phyloP scores from a whole-genome alignment of 2,797 vertebrate genomes.

The Nannoperca australis region DNA sequence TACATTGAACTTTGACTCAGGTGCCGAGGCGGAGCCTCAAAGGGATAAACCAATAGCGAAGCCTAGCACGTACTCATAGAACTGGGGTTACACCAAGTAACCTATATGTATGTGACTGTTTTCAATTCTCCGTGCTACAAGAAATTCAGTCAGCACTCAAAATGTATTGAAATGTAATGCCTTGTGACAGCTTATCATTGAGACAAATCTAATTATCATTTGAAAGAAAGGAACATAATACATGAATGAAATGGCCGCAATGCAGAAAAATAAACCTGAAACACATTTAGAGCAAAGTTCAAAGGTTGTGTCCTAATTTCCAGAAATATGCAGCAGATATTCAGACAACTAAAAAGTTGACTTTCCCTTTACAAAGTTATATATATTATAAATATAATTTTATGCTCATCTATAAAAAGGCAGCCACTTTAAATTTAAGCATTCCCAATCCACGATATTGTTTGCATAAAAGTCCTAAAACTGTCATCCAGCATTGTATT shows the following conservation, averaged over 20 bases:
- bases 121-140: rapidly evolving
- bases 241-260: background rate
- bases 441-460: background rate
- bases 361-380: no score
- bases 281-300: background rate
- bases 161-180: background rate
- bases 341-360: no score
- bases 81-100: no score
- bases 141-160: background rate
- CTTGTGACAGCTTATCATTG: background rate
- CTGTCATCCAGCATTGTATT: constrained; percentile 23
- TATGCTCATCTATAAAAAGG: background rate
- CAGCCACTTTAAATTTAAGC: constrained; percentile 1
- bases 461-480: background rate
- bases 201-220: constrained; percentile 3
- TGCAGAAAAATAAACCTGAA: constrained; percentile 13
- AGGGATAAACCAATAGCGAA: no score
- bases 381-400: no score
- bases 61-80: no score
- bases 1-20: no score
- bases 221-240: constrained; percentile 1
- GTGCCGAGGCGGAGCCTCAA: no score
- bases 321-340: background rate
- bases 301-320: background rate
- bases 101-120: no score